Percentiles rank a stretch among this genome's conserved stretches.
Conservation (phyloP, 2,888 invertebrate species). For the Ophion ventricosus region DNA sequence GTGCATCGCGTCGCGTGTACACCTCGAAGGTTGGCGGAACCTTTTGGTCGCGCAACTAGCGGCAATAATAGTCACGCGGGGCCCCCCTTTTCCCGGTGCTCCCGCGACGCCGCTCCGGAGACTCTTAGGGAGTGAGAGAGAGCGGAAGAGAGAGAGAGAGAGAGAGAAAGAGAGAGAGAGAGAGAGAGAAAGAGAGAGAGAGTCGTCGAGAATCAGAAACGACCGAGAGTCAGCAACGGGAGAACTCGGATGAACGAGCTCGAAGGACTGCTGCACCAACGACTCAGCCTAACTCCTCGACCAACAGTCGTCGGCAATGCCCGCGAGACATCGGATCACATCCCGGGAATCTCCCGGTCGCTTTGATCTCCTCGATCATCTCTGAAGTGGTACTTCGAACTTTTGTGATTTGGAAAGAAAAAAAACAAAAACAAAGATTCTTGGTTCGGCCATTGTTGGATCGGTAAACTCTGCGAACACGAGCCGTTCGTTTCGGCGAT, state of each 20-base stretch:
- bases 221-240: constrained; percentile 11
- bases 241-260: constrained; percentile 33
- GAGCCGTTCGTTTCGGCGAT: neutral
- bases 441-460: neutral
- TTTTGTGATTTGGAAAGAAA: neutral
- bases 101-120: neutral
- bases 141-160: too few relatives aligned
- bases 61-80: constrained; percentile 76
- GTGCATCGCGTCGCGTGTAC: constrained; percentile 54
- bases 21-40: constrained; percentile 46
- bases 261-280: constrained; percentile 51
- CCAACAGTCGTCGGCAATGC: constrained; percentile 26
- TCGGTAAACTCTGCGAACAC: neutral
- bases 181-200: neutral
- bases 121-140: neutral
- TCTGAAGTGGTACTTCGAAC: neutral
- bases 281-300: constrained; percentile 15
- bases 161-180: neutral
- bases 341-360: neutral
- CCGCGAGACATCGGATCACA: constrained; percentile 47
- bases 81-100: constrained; percentile 68
- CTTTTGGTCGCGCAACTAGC: constrained; percentile 49
- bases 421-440: neutral
- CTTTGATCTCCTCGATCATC: neutral
- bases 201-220: neutral